Base-by-base conservation (phyloP, 2,113 vertebrate genomes). In the Romanogobio albipinnatus region DNA sequence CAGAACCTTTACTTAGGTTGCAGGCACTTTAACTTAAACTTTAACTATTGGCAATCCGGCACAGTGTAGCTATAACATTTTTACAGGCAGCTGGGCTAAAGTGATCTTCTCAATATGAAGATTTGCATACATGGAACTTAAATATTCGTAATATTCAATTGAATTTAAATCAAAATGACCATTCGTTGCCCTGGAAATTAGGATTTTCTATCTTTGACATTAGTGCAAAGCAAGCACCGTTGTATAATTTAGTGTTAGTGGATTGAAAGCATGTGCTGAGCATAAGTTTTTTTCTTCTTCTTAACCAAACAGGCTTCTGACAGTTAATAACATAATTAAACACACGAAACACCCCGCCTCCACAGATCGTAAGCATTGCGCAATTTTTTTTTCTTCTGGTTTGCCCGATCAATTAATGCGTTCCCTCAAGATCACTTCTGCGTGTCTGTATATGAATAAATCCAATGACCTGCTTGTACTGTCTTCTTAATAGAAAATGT, bases 401-500 rank as follows among this genome's bases (percentile, higher is more conserved):
- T n/a, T 49, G 58, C 39, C 14, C 33, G 4, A 51, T 81, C 24
- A 49, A 33, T 81, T 22, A 51, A 77, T 6, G n/a, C 19, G n/a
- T 13, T 66, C 73, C 49, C 39, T 81, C 47, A 26, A 49, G 29
- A 80, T 83, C 66, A 68, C 74, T 33, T 79, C 36, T 59, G 33
- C 24, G 56, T 74, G 33, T 61, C 39, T 77, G 76, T 70, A 43
- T 59, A 68, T 82, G 39, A 71, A 83, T 9, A 43, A 36, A 56
- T 61, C 43, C 62, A 53, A 71, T 76, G 83, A 64, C 75, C 75
- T 43, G 83, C 83, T 83, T 87, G 59, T 59, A 74, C 45, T 24
- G 53, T 22, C 26, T 61, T 51, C n/a, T 83, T 88, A 39, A 62
- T 29, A 56, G 84, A 83, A 70, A 85, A 85, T 81, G 78, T 87